Conservation (phyloP, 2,888 invertebrate species). For the Campaea margaritaria region DNA sequence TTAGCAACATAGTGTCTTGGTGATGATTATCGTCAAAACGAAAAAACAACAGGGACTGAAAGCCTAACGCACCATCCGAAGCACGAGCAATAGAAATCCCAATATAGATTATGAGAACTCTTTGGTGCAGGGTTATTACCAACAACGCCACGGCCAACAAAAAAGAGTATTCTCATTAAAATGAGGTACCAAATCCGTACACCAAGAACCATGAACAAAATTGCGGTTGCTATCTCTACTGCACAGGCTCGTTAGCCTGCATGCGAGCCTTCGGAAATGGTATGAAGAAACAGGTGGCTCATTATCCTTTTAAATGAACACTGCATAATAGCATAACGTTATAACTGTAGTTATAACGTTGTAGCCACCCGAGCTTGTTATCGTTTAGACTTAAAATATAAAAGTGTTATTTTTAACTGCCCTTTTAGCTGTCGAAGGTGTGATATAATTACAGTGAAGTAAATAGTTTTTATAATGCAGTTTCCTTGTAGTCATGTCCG, state of each 20-base stretch:
- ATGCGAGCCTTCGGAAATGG: constrained; percentile 26
- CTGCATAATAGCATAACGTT: not conserved
- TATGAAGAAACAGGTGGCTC: constrained; percentile 23
- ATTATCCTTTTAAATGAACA: constrained; percentile 31
- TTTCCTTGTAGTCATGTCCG: too few relatives aligned
- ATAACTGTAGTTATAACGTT: constrained; percentile 9
- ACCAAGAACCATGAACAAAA: not conserved
- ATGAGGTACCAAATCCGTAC: not conserved
- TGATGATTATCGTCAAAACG: too few relatives aligned
- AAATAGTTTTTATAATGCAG: too few relatives aligned
- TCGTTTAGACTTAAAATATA: not conserved
- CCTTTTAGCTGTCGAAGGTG: not conserved
- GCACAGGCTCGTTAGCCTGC: constrained; percentile 15
- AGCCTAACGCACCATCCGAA: too few relatives aligned
- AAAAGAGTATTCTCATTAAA: not conserved
- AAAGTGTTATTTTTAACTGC: not conserved
- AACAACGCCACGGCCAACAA: too few relatives aligned
- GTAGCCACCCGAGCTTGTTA: not conserved
- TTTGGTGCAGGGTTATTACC: too few relatives aligned
- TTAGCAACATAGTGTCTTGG: too few relatives aligned
- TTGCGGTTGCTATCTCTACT: not conserved
- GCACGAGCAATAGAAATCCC: too few relatives aligned
- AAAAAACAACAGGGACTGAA: too few relatives aligned
- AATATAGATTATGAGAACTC: too few relatives aligned
- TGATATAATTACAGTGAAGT: too few relatives aligned